Evolutionary conservation across 2,797 vertebrate genomes (phyloP).

Genomic region (Setipinna tenuifilis): DNA sequence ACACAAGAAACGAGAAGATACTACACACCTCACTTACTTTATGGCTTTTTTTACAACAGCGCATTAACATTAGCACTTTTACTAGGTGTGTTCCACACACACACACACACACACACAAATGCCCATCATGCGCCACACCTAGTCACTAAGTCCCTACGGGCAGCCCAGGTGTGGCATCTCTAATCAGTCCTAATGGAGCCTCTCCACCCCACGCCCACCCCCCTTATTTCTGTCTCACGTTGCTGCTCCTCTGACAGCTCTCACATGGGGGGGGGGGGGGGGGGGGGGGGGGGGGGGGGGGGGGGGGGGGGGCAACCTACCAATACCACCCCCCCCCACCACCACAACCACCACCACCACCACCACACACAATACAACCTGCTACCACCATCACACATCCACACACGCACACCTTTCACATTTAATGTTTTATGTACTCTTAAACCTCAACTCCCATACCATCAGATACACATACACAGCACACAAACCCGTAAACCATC

Average conservation of each 20-base stretch:
- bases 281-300: slow-evolving; percentile 36
- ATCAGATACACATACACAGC: too few relatives aligned
- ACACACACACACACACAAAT: slow-evolving; percentile 2
- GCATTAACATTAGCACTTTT: neutral
- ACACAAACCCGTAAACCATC: too few relatives aligned
- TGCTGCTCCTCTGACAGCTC: slow-evolving; percentile 80
- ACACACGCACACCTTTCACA: too few relatives aligned
- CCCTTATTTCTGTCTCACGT: slow-evolving; percentile 67
- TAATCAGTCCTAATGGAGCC: slow-evolving; percentile 72
- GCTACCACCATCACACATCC: too few relatives aligned
- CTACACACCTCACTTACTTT: neutral
- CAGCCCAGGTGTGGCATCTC: slow-evolving; percentile 67
- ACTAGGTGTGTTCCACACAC: neutral
- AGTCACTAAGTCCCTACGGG: slow-evolving; percentile 18
- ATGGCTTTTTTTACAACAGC: neutral
- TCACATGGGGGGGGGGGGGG: slow-evolving; percentile 44
- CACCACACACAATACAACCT: too few relatives aligned
- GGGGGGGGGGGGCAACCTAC: slow-evolving; percentile 10
- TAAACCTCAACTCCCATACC: too few relatives aligned
- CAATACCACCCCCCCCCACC: too few relatives aligned
- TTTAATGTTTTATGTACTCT: too few relatives aligned
- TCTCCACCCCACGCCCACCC: slow-evolving; percentile 45
- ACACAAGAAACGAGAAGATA: neutral
- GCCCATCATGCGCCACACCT: neutral
- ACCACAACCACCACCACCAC: too few relatives aligned